phyloP scores from a whole-genome alignment of 1,140 invertebrate genomes.

The Trissolcus basalis region DNA sequence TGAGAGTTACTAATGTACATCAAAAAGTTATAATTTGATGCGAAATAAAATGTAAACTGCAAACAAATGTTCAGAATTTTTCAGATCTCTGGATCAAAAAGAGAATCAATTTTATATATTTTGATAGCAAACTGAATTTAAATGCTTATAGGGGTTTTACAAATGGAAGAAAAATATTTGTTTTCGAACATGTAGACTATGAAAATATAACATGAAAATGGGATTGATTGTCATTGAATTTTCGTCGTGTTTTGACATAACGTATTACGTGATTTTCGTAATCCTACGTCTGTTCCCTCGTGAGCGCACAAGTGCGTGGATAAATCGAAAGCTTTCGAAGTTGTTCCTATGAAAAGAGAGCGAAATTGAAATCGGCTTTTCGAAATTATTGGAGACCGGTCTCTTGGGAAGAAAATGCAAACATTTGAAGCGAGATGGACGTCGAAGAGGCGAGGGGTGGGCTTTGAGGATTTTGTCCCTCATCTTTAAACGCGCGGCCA shows the following conservation, averaged over 20 bases:
- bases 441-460: constrained; percentile 22
- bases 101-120: too few relatives aligned
- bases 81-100: too few relatives aligned
- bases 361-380: constrained; percentile 75
- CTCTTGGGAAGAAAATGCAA: constrained; percentile 72
- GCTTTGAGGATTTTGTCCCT: constrained; percentile 65
- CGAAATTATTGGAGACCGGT: constrained; percentile 69
- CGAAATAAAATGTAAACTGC: too few relatives aligned
- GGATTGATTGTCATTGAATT: constrained; percentile 33
- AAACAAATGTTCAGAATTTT: too few relatives aligned
- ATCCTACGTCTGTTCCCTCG: constrained; percentile 53
- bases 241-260: constrained; percentile 46
- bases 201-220: background rate
- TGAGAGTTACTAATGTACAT: too few relatives aligned
- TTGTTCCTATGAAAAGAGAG: constrained; percentile 70
- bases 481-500: constrained; percentile 59
- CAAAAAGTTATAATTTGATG: too few relatives aligned
- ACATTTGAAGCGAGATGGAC: constrained; percentile 62
- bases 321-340: constrained; percentile 65
- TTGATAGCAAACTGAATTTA: too few relatives aligned
- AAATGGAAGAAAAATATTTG: background rate
- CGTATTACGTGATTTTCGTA: constrained; percentile 58
- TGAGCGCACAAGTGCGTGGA: constrained; percentile 52
- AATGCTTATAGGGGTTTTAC: too few relatives aligned
- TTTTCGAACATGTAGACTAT: background rate